Percentiles rank a stretch among this genome's conserved stretches.
Conservation (phyloP, 2,888 invertebrate genomes). For the Trissolcus brochymenae region DNA sequence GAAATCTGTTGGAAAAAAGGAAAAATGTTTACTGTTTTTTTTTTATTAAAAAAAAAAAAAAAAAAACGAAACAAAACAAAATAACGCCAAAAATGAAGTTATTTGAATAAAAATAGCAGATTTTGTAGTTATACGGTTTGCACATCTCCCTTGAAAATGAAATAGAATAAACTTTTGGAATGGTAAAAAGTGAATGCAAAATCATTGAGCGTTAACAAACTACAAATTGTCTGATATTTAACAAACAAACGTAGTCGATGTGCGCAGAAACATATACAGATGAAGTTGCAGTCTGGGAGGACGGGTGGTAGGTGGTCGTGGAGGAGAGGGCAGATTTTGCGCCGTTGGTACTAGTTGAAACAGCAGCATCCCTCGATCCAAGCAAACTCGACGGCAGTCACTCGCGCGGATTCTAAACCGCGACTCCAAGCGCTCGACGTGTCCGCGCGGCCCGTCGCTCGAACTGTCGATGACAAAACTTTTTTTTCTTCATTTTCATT, state of each 20-base stretch:
- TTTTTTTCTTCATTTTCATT: constrained; percentile 36
- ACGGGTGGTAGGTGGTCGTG: constrained; percentile 39
- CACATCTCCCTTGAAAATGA: not conserved
- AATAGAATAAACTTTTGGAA: constrained; percentile 19
- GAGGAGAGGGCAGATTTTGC: constrained; percentile 72
- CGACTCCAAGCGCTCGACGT: constrained; percentile 58
- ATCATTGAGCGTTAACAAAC: constrained; percentile 50
- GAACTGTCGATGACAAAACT: constrained; percentile 42
- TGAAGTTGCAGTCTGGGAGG: constrained; percentile 30
- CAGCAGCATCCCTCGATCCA: constrained; percentile 72
- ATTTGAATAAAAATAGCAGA: too few relatives aligned
- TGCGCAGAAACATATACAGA: constrained; percentile 45
- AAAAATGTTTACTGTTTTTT: too few relatives aligned
- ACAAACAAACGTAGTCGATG: constrained; percentile 38
- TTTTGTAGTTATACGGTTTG: too few relatives aligned
- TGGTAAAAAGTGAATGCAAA: constrained; percentile 22
- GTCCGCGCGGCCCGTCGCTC: constrained; percentile 7
- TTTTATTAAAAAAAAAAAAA: too few relatives aligned
- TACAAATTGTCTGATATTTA: constrained; percentile 43
- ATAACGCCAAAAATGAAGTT: too few relatives aligned
- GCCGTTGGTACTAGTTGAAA: constrained; percentile 70
- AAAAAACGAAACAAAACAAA: too few relatives aligned
- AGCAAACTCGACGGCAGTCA: constrained; percentile 70
- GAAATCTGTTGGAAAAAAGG: too few relatives aligned
- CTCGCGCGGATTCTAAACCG: constrained; percentile 72